Evolutionary conservation across 2,113 vertebrate species (phyloP).

Genomic region (Daboia siamensis): DNA sequence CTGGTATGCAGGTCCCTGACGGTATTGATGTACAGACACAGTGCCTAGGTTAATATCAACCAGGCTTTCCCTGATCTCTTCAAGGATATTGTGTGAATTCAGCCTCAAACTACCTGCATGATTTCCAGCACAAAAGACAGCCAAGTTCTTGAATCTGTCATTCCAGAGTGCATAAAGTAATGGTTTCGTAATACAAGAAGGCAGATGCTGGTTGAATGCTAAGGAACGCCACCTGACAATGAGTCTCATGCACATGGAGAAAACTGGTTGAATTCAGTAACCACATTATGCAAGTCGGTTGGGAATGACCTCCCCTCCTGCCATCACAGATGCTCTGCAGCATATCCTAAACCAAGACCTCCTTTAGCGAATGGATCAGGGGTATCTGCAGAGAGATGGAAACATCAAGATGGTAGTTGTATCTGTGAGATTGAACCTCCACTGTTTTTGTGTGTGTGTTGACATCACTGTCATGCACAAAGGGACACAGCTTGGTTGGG

Average conservation of each 20-base stretch:
- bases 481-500: background rate
- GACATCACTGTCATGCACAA: background rate
- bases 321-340: background rate
- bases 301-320: background rate
- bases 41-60: background rate
- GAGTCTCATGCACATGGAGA: background rate
- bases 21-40: no score
- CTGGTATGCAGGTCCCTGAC: no score
- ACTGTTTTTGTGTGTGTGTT: background rate
- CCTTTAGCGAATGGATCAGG: background rate
- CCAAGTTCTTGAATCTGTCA: no score
- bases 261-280: background rate
- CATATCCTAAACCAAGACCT: background rate
- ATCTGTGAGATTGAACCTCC: background rate
- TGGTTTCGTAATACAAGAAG: no score
- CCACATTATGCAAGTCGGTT: background rate
- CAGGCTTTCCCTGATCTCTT: background rate
- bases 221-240: no score
- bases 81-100: background rate
- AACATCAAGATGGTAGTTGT: background rate
- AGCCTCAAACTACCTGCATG: background rate
- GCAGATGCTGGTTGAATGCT: no score
- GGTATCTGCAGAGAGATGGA: background rate
- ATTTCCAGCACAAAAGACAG: background rate
- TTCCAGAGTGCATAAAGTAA: no score